Evolutionary conservation across 2,888 invertebrate genomes (phyloP), one percentile per base, ranked within the genome.

Genomic region (Platycheirus albimanus): DNA sequence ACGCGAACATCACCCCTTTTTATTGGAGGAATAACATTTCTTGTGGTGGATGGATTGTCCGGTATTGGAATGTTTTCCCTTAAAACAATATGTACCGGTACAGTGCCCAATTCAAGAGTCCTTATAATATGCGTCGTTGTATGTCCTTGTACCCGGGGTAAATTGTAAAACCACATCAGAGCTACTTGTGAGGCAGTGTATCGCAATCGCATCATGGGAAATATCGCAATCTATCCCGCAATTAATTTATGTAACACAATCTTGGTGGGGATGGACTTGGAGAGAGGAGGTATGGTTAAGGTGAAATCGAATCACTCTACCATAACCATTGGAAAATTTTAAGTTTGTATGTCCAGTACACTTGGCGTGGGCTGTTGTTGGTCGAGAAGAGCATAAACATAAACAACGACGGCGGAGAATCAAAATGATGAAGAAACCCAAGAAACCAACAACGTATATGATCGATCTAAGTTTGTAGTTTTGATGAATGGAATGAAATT

Each of bases 141-240:
- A 24, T 38, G 58, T 67, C 36, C 58, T 61, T 17, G 47, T 33
- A 33, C 7, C 61, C 43, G 61, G 45, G 61, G 30, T 45, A 30
- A 17, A 15, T 36, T 36, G 3, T 36, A 36, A 24, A 58, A 43
- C 28, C 58, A 28, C 43, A 45, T 41, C 41, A 11, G 6, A 66
- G 66, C 24, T 72, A 28, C 58, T 69, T 77, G 30, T 54, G 63
- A 56, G 54, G 70, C 76, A 67, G 74, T 85, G 81, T 78, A 74
- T 76, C 85, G 80, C 80, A 85, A 74, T 76, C 85, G 80, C 80
- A 85, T n/a, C n/a, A n/a, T n/a, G 76, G 74, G 85, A 84, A 83
- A 83, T 41, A 41, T 85, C 84, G 72, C 85, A 84, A 85, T 84
- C 79, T 80, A 79, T 85, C 67, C 74, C 85, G 81, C 84, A 86